A percentile compares a stretch with the other conserved stretches of the same genome.
Evolutionary conservation across 1,140 invertebrate genomes (phyloP).

Genomic region (Hesperophylax magnus): DNA sequence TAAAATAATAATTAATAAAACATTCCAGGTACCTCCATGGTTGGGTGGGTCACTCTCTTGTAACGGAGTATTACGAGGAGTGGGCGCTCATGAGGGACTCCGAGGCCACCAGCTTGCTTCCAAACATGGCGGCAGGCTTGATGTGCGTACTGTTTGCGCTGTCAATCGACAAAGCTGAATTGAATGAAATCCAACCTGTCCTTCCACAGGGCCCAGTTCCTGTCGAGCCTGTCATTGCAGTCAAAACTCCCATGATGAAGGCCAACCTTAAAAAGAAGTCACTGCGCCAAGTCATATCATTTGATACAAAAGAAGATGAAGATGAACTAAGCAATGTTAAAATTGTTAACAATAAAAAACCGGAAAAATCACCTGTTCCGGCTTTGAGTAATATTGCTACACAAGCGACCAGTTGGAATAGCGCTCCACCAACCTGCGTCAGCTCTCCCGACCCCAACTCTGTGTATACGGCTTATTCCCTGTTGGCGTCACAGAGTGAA

Average conservation of each 20-base stretch:
- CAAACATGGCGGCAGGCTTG: slow-evolving; percentile 87
- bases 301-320: slow-evolving; percentile 69
- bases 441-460: slow-evolving; percentile 71
- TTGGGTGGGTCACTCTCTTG: slow-evolving; percentile 78
- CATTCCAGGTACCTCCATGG: slow-evolving; percentile 77
- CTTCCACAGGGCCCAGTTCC: slow-evolving; percentile 60
- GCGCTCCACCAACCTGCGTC: slow-evolving; percentile 76
- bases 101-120: slow-evolving; percentile 81
- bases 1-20: no score
- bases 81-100: slow-evolving; percentile 86
- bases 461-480: slow-evolving; percentile 58
- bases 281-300: slow-evolving; percentile 68
- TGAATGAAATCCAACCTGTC: slow-evolving; percentile 75
- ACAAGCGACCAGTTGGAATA: slow-evolving; percentile 72
- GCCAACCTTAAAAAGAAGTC: slow-evolving; percentile 65
- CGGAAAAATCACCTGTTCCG: neutral
- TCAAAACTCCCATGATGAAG: slow-evolving; percentile 64
- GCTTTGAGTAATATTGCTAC: neutral
- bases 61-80: slow-evolving; percentile 86
- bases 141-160: slow-evolving; percentile 92
- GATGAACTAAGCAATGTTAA: slow-evolving; percentile 67
- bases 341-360: neutral
- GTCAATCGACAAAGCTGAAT: slow-evolving; percentile 86
- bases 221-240: slow-evolving; percentile 72
- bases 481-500: slow-evolving; percentile 63